Evolutionary conservation across 2,113 vertebrate species (phyloP), one percentile per base, ranked within the genome.

Genomic region (Thalassarche chlororhynchos): DNA sequence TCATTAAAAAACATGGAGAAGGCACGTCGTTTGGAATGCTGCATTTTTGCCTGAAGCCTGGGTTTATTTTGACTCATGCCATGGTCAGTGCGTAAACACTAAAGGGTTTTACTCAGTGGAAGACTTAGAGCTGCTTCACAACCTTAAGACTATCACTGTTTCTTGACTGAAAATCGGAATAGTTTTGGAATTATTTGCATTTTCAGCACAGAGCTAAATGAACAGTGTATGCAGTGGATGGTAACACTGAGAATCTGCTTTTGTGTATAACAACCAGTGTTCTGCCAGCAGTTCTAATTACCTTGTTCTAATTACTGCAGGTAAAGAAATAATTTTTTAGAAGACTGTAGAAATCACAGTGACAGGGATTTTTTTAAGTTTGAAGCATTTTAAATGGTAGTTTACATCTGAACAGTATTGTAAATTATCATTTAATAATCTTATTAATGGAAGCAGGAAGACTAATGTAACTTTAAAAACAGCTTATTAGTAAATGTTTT

Each of bases 51-150:
- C 64, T 90, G 47, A 36, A 87, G 89, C 81, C 89, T 68, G 44
- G 26, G 61, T 95, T 97, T 95, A 87, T 97, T 97, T 95, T 96
- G 91, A 92, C 64, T 95, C 65, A 79, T 75, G 31, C 60, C 40
- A 24, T 1, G 10, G 76, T 71, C 80, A 49, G 83, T 87, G 84
- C 92, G 88, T 95, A 97, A 96, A 93, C 72, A 94, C 65, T 40
- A 32, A 68, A 91, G 72, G 31, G 29, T 20, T 94, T 92, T 95
- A 60, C 74, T 95, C 40, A 75, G 52, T 49, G 49, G 72, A 84
- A 75, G 64, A 51, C 85, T 93, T 84, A 62, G 24, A 92, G 32
- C 80, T 90, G 60, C 57, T 88, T 94, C 90, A 84, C 34, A 81
- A 9, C 82, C 23, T 1, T 76, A 65, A 74, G 36, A 62, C 64